Conservation (phyloP, 2,797 vertebrate genomes). For the Cottoperca gobio region DNA sequence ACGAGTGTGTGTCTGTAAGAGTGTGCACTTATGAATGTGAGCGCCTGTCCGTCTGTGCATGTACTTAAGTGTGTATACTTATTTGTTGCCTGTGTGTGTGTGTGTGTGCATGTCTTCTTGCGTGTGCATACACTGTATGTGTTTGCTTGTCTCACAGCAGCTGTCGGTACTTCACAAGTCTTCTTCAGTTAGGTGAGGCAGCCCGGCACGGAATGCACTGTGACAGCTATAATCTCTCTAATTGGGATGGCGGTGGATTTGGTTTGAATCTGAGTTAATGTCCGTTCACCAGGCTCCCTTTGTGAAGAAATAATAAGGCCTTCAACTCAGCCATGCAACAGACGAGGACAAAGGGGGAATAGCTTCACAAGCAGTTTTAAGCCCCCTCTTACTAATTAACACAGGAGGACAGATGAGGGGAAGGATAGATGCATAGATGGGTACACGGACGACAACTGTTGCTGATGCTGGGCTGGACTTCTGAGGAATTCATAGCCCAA, state of each 20-base stretch:
- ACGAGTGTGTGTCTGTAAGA: neutral
- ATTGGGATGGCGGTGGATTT: slow-evolving; percentile 77
- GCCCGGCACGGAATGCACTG: slow-evolving; percentile 49
- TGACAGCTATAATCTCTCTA: slow-evolving; percentile 77
- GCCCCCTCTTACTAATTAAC: slow-evolving; percentile 69
- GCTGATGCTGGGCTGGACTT: slow-evolving; percentile 43
- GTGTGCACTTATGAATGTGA: neutral
- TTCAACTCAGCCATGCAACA: slow-evolving; percentile 72
- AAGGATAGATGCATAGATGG: slow-evolving; percentile 56
- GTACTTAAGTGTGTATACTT: slow-evolving; percentile 16
- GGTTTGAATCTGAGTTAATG: slow-evolving; percentile 74
- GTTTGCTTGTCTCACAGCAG: slow-evolving; percentile 42
- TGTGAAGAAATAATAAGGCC: slow-evolving; percentile 79
- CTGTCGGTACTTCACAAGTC: slow-evolving; percentile 69
- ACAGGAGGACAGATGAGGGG: slow-evolving; percentile 59
- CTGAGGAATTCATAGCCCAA: slow-evolving; percentile 36
- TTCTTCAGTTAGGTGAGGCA: slow-evolving; percentile 69
- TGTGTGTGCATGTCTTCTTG: slow-evolving; percentile 15
- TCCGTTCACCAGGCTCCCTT: slow-evolving; percentile 67
- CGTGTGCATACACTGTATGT: neutral
- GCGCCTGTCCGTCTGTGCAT: neutral
- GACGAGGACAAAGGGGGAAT: slow-evolving; percentile 70
- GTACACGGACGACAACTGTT: slow-evolving; percentile 41
- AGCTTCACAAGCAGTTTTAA: slow-evolving; percentile 68
- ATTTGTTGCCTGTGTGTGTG: slow-evolving; percentile 16